phyloP scores from a whole-genome alignment of 2,797 vertebrate species.

The Australoheros facetus region DNA sequence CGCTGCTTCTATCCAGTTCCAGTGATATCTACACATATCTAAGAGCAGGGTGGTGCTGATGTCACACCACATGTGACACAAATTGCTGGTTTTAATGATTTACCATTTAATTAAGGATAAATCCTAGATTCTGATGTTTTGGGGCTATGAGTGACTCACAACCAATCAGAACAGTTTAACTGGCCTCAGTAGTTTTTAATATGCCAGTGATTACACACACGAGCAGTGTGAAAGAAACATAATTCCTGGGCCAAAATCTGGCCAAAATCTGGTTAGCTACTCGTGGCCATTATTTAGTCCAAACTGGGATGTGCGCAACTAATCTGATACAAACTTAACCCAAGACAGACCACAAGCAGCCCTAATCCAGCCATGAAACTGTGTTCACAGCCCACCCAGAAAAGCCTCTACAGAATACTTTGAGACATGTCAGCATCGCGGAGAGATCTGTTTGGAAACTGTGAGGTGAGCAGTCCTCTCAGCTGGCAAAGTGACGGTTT shows the following conservation, averaged over 20 bases:
- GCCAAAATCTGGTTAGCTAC: too few relatives aligned
- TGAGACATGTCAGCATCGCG: too few relatives aligned
- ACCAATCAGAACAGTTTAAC: too few relatives aligned
- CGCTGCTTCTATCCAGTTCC: not conserved
- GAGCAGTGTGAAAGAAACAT: too few relatives aligned
- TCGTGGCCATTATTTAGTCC: too few relatives aligned
- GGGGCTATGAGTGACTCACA: too few relatives aligned
- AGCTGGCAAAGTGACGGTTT: not conserved
- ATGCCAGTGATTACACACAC: too few relatives aligned
- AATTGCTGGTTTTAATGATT: not conserved
- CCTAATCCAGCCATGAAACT: too few relatives aligned
- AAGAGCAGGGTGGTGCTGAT: accelerated
- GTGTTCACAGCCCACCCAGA: not conserved
- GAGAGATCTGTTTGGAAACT: accelerated
- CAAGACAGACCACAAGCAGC: not conserved
- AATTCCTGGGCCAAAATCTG: too few relatives aligned
- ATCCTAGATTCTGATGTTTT: too few relatives aligned
- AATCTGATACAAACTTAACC: accelerated
- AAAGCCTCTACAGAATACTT: not conserved
- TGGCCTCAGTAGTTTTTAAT: too few relatives aligned
- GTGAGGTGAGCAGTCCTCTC: not conserved
- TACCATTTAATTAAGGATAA: too few relatives aligned
- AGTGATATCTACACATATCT: not conserved
- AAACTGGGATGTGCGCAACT: not conserved
- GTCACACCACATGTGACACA: not conserved